Evolutionary conservation across 2,797 vertebrate species (phyloP), one percentile per base, ranked within the genome.

Genomic region (Lerista edwardsae): DNA sequence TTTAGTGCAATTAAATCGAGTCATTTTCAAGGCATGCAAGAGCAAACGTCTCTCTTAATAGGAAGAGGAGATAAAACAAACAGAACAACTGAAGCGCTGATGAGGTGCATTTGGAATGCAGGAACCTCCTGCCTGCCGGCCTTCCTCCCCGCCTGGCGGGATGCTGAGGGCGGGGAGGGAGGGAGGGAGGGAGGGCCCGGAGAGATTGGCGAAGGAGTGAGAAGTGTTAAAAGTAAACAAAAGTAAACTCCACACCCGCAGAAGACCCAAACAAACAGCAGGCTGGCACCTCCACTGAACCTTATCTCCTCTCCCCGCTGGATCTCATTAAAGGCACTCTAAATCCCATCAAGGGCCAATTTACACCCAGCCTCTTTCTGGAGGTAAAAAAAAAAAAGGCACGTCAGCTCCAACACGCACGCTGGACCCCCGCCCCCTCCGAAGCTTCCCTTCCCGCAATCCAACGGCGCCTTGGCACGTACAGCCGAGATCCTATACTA

Each of bases 251-350:
- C n/a, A n/a, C n/a, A n/a, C n/a, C n/a, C n/a, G 47, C 61, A 74
- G 71, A 75, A 39, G 84, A 82, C 82, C 88, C 79, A 62, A 65
- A 72, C 77, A 72, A 81, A 59, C 79, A 72, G 74, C 79, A 78
- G 78, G 79, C 83, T 78, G 79, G 83, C 73, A 80, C 65, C 67
- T 68, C 77, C 71, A 10, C 39, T 80, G 62, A 69, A 75, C 81
- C 85, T 87, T 87, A 88, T 89, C 82, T 81, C 87, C 85, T 39
- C 83, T 76, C 77, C 72, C 82, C 3, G 84, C 81, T 62, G 81
- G 86, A 88, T 89, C 91, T 83, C 89, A 85, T 89, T 88, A 86
- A 84, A 83, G 80, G 72, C 64, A 76, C 84, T 85, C 75, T 69
- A 75, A 84, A 84, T 74, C 75, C 68, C 80, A 87, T 76, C 85